A percentile compares a stretch with the other conserved stretches of the same genome.
Evolutionary conservation across 2,113 vertebrate species (phyloP).

Genomic region (Sprattus sprattus): DNA sequence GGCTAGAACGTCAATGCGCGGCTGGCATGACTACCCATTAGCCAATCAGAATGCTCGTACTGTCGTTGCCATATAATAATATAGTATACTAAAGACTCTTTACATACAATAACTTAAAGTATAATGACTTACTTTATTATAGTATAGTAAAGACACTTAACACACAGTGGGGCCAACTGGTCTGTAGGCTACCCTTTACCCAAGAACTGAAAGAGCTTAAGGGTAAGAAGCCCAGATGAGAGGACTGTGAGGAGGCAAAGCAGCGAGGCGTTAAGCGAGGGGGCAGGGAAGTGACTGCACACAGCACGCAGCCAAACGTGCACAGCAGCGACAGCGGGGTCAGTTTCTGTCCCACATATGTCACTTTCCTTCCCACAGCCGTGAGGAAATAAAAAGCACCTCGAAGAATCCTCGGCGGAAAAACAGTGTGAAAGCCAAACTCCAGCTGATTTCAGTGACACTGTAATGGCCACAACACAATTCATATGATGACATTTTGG

Average conservation of each 20-base stretch:
- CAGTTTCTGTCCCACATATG: not conserved
- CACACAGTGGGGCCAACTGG: not conserved
- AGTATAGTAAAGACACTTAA: not conserved
- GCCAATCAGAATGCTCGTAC: too few relatives aligned
- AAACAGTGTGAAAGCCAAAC: not conserved
- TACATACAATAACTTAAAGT: not conserved
- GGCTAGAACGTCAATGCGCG: too few relatives aligned
- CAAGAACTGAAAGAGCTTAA: not conserved
- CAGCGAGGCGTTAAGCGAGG: not conserved
- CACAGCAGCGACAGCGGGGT: not conserved
- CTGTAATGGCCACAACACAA: not conserved
- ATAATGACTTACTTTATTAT: not conserved
- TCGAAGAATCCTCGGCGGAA: not conserved
- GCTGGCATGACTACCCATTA: too few relatives aligned
- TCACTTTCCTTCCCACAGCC: not conserved
- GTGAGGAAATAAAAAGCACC: not conserved
- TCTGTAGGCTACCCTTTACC: too few relatives aligned
- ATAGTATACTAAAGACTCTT: not conserved
- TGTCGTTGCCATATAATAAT: too few relatives aligned
- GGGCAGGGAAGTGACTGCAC: not conserved
- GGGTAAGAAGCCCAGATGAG: not conserved
- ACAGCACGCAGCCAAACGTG: not conserved
- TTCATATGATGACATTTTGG: not conserved
- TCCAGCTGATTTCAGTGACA: not conserved
- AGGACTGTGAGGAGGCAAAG: not conserved